Evolutionary conservation across 2,888 invertebrate species (phyloP).

Genomic region (Drosophila incognita): DNA sequence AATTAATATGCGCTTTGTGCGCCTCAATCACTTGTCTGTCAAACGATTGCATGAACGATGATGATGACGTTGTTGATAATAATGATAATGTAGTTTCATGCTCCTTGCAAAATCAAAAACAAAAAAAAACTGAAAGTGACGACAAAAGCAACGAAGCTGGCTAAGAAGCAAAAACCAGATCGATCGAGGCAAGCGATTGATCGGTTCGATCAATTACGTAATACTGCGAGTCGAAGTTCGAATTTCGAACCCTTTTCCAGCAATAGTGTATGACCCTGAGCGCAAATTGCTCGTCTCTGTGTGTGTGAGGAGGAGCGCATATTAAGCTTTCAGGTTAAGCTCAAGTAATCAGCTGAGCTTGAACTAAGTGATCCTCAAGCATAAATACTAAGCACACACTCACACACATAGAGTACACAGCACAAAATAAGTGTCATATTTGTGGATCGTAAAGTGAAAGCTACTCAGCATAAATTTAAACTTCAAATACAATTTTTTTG

Average conservation of each 20-base stretch:
- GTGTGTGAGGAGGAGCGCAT: constrained; percentile 18
- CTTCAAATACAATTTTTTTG: background rate
- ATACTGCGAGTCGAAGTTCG: constrained; percentile 20
- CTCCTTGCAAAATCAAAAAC: constrained; percentile 6
- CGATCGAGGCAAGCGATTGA: constrained; percentile 2
- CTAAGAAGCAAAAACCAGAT: constrained; percentile 10
- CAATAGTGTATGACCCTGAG: constrained; percentile 49
- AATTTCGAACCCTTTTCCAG: constrained; percentile 41
- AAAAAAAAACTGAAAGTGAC: constrained; percentile 39
- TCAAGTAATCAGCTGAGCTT: constrained; percentile 60
- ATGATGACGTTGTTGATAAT: constrained; percentile 24
- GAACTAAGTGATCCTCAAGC: constrained; percentile 58
- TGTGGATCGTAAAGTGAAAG: constrained; percentile 8
- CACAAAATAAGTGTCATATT: constrained; percentile 14
- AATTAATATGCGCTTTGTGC: constrained; percentile 52
- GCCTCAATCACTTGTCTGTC: constrained; percentile 47
- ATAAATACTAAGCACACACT: constrained; percentile 17
- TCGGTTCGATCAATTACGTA: constrained; percentile 49
- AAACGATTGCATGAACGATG: constrained; percentile 25
- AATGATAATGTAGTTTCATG: constrained; percentile 10
- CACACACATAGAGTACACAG: constrained; percentile 23
- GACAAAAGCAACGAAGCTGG: constrained; percentile 36
- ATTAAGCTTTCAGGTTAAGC: constrained; percentile 41
- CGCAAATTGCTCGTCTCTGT: constrained; percentile 22
- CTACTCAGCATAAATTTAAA: background rate